Evolutionary conservation across 2,888 invertebrate species (phyloP), one percentile per base, ranked within the genome.

Genomic region (Agrypnus murinus): DNA sequence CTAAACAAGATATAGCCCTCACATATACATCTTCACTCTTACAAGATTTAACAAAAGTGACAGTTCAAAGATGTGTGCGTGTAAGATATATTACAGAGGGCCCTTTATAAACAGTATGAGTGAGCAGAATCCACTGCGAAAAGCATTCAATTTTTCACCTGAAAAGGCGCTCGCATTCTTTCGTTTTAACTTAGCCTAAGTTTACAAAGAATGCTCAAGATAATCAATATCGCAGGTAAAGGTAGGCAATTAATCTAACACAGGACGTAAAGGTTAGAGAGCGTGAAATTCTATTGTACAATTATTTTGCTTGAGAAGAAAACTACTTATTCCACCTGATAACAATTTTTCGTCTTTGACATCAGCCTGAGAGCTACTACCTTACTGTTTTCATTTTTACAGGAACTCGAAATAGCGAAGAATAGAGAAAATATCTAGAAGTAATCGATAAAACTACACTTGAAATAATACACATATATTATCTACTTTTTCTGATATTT

Each of bases 221-320:
- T 66, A 70, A 70, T 70, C 70, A 70, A 65, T 67, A 62, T 55
- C 62, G 38, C 55, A 48, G 65, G 65, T 66, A 55, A 55, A 66
- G 65, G 55, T 57, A 14, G 38, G 57, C 65, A 70, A 70, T 70
- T 70, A 70, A 65, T 70, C 60, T 62, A 53, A 40, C 38, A 31
- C 25, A 50, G 12, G 40, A 58, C 50, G 40, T 65, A 36, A 53
- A 69, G 65, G 65, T 43, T 53, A 60, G 25, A 58, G 48, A 63
- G 43, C 57, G 40, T 32, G 40, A 55, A 64, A 64, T 53, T 55
- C 64, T 55, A 55, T 64, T 64, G 55, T 53, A 40, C 53, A 45
- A 64, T 55, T 53, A 12, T 43, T 64, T 55, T 55, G 43, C 40
- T 64, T 64, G 43, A 55, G 55, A 55, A 40, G 64, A 25, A 53